phyloP scores from a whole-genome alignment of 2,113 vertebrate genomes.

The Mesocricetus auratus region DNA sequence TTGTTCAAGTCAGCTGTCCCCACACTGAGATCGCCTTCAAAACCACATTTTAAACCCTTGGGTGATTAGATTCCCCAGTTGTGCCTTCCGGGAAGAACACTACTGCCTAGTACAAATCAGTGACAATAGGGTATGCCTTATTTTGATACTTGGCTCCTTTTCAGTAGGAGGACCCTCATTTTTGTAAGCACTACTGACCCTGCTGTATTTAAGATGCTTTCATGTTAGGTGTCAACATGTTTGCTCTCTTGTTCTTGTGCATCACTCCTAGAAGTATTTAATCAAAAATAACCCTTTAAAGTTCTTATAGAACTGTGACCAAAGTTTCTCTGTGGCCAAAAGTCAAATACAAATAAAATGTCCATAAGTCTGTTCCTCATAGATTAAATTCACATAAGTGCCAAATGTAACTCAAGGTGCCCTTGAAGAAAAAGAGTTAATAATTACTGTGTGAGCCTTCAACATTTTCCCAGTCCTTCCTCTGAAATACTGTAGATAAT shows the following conservation, averaged over 20 bases:
- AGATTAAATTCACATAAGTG: constrained; percentile 29
- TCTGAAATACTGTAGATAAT: background rate
- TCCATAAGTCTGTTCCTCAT: background rate
- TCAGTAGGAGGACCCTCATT: background rate
- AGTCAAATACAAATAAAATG: constrained; percentile 28
- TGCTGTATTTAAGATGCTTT: constrained; percentile 16
- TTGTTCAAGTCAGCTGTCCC: background rate
- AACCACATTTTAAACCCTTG: background rate
- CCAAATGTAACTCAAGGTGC: constrained; percentile 6
- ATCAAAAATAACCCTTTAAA: constrained; percentile 51
- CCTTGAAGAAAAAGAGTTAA: background rate
- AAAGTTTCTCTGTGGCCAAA: constrained; percentile 78
- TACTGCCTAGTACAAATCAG: constrained; percentile 49
- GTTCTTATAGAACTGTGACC: constrained; percentile 67
- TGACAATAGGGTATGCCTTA: constrained; percentile 54
- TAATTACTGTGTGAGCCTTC: background rate
- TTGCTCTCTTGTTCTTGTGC: constrained; percentile 61
- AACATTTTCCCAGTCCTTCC: background rate
- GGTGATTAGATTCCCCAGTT: constrained; percentile 26
- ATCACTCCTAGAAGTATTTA: constrained; percentile 50
- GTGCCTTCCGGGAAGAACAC: constrained; percentile 74
- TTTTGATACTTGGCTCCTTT: constrained; percentile 34
- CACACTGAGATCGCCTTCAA: background rate
- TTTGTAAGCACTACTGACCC: constrained; percentile 66
- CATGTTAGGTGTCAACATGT: constrained; percentile 31